These are phyloP conservation scores for Sinodicranocentrus sp. DNA, from an alignment of 2,888 invertebrate genomes.

Conservation along the genomic window DNA sequence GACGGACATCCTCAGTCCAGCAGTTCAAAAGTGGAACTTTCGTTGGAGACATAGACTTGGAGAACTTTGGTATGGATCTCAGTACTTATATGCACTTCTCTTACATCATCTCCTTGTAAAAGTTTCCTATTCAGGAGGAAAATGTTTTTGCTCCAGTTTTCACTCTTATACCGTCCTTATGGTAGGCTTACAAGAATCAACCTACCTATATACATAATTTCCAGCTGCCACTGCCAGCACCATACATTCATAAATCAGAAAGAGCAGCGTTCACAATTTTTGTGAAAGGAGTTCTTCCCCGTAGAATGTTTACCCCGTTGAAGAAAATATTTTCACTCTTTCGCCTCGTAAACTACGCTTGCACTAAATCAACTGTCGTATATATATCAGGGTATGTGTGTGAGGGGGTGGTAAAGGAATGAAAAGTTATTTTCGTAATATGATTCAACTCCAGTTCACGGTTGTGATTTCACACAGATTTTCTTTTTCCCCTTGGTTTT, in stretches of 20 bases:
- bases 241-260: constrained; percentile 53
- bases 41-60: no score
- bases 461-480: no score
- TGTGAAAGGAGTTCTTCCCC: constrained; percentile 2
- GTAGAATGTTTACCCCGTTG: constrained; percentile 3
- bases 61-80: no score
- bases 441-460: background rate
- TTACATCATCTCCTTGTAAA: constrained; percentile 16
- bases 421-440: constrained; percentile 13
- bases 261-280: constrained; percentile 32
- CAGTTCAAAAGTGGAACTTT: constrained; percentile 8
- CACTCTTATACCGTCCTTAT: background rate
- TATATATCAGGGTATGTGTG: no score
- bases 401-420: constrained; percentile 23
- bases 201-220: constrained; percentile 5
- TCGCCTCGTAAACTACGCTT: constrained; percentile 9
- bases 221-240: constrained; percentile 52
- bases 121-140: background rate
- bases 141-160: constrained; percentile 34
- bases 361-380: constrained; percentile 26
- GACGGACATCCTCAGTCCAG: constrained; percentile 20
- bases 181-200: background rate
- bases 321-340: constrained; percentile 44
- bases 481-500: no score
- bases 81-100: constrained; percentile 2